Evolutionary conservation across 2,888 invertebrate species (phyloP), one percentile per base, ranked within the genome.

Genomic region (Metallyticus violacea): DNA sequence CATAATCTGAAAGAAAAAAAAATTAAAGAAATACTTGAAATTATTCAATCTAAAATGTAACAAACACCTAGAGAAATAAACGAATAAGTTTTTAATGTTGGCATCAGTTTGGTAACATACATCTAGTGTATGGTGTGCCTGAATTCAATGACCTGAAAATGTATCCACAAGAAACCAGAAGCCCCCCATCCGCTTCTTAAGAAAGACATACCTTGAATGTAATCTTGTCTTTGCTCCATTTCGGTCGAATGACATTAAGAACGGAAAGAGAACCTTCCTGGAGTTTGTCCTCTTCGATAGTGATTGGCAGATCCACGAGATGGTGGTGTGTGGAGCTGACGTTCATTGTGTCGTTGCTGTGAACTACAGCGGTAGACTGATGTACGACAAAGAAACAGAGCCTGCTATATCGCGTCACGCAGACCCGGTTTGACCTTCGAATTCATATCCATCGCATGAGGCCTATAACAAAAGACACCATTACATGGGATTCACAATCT

Each of bases 241-340:
- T 90, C 26, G 97, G 96, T 90, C 96, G 93, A 89, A 97, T 94
- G 82, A 92, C 92, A 91, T 93, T 92, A 87, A 97, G 92, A 90
- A 97, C 92, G 90, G 94, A 92, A 89, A 93, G 91, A 85, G 96
- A 96, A 89, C 96, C 97, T 79, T 92, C 92, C 89, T 94, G 93
- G 83, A 96, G 93, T 91, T 95, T 93, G 90, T 94, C 93, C 91
- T 96, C 96, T 89, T 95, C 93, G 89, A 96, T 93, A 89, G 93
- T 93, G 88, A 96, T 90, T 85, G 95, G 93, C 87, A 95, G 92
- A 91, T 92, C 93, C 30, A 79, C 80, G 1, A 22, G 40, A 62
- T 4, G 15, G 40, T 22, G 9, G 15, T 22, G n/a, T n/a, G n/a
- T 62, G 40, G 40, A 15, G 40, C 40, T 62, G 15, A 62, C 22